phyloP scores from a whole-genome alignment of 2,113 vertebrate species.

The Colaptes auratus region DNA sequence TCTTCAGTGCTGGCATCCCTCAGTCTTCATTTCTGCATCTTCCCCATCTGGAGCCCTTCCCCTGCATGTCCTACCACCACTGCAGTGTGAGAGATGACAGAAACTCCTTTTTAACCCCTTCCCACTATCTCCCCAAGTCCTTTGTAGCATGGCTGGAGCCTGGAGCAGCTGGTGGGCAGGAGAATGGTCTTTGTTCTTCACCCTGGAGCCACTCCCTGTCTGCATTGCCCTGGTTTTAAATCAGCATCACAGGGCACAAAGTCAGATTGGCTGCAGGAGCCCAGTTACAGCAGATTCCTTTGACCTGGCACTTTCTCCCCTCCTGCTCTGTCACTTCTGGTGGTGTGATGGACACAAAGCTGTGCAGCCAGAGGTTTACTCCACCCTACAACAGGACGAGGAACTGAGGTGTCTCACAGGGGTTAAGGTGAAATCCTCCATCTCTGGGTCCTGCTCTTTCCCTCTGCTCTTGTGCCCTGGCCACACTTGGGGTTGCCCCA shows the following conservation, averaged over 20 bases:
- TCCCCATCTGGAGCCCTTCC: not conserved
- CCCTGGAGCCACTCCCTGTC: not conserved
- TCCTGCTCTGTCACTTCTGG: accelerated
- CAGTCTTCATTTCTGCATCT: not conserved
- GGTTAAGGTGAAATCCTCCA: not conserved
- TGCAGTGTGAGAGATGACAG: not conserved
- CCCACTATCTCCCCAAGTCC: not conserved
- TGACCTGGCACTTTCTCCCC: not conserved
- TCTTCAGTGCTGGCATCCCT: not conserved
- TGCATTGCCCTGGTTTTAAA: not conserved
- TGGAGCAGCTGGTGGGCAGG: not conserved
- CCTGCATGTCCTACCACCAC: not conserved
- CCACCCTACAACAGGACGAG: not conserved
- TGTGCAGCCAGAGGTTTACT: accelerated
- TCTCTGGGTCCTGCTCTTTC: not conserved
- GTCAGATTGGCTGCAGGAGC: not conserved
- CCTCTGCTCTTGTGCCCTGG: not conserved
- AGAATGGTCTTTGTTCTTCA: not conserved
- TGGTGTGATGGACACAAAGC: not conserved
- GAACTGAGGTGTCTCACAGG: accelerated
- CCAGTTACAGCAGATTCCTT: not conserved
- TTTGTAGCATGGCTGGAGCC: not conserved
- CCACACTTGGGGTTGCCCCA: not conserved
- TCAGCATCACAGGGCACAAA: not conserved
- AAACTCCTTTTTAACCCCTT: not conserved